A percentile compares a stretch with the other conserved stretches of the same genome.
Conservation (phyloP, 2,113 vertebrate genomes). For the Mesitornis unicolor region DNA sequence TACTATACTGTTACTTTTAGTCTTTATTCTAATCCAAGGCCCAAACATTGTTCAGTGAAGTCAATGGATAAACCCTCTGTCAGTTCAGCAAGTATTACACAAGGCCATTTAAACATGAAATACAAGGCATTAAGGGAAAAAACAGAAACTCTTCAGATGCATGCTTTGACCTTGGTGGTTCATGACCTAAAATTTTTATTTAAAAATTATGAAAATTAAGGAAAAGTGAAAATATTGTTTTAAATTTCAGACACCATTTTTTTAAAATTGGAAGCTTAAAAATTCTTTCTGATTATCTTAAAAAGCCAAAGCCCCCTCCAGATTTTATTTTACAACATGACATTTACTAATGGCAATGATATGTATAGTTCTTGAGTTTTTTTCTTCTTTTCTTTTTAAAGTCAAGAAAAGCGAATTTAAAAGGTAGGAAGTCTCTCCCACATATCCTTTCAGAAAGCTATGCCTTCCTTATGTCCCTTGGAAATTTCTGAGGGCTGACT, state of each 20-base stretch:
- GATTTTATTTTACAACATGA: rapidly evolving
- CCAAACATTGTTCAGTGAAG: not conserved
- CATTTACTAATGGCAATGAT: not conserved
- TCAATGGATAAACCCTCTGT: not conserved
- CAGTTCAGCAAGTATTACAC: not conserved
- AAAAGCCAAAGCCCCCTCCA: rapidly evolving
- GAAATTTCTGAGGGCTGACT: not conserved
- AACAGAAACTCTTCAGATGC: not conserved
- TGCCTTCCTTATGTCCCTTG: not conserved
- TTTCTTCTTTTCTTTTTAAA: not conserved
- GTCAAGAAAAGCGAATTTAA: not conserved
- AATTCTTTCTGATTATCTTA: not conserved
- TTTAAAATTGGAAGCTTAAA: not conserved
- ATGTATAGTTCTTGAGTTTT: rapidly evolving
- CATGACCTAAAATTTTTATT: not conserved
- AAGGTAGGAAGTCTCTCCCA: not conserved
- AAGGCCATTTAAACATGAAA: not conserved
- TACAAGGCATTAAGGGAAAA: not conserved
- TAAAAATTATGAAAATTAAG: not conserved
- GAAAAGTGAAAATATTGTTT: not conserved
- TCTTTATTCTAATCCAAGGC: not conserved
- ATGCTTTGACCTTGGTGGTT: not conserved
- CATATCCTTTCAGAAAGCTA: rapidly evolving
- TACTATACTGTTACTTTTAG: not conserved
- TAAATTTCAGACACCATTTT: not conserved